phyloP scores from a whole-genome alignment of 2,797 vertebrate species.

The Limosa lapponica region DNA sequence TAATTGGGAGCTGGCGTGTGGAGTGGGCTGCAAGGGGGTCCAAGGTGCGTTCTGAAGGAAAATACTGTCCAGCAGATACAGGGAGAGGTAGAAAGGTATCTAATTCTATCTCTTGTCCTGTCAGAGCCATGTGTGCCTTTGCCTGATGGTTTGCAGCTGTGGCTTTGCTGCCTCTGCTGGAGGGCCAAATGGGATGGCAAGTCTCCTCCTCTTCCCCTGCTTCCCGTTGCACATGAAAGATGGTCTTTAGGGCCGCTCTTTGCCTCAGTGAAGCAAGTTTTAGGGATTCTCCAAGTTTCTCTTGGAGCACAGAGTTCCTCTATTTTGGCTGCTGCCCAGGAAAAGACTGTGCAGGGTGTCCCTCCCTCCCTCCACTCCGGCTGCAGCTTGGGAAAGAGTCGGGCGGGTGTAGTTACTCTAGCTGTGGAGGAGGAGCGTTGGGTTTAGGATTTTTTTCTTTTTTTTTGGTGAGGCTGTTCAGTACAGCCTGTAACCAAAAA shows the following conservation, averaged over 20 bases:
- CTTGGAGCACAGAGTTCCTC: background rate
- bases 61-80: background rate
- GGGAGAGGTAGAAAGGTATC: background rate
- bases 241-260: background rate
- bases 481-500: background rate
- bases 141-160: background rate
- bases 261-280: background rate
- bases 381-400: background rate
- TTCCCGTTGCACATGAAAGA: background rate
- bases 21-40: background rate
- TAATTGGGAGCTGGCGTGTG: background rate
- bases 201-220: background rate
- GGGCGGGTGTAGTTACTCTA: background rate
- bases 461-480: background rate
- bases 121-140: background rate
- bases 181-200: too few species aligned
- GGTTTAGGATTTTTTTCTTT: background rate
- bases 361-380: background rate
- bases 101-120: background rate
- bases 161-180: background rate
- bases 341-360: background rate
- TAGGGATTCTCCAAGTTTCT: background rate
- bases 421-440: rapidly evolving
- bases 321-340: background rate
- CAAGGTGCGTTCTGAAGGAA: background rate